Evolutionary conservation across 2,113 vertebrate genomes (phyloP).

Genomic region (Narcine bancroftii): DNA sequence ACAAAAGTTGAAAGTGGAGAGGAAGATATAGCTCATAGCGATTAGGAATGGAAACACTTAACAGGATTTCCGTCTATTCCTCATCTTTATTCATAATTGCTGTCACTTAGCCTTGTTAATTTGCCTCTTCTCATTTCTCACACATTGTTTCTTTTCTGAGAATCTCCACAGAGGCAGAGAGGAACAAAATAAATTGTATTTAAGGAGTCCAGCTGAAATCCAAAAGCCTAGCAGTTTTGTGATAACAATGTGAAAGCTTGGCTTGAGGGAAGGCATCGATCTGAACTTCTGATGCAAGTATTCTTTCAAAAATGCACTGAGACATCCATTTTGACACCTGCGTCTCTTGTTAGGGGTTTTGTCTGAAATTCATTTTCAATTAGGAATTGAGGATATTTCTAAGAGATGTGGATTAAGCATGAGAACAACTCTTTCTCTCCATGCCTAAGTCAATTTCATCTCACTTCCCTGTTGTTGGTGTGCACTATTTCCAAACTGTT

Average conservation of each 20-base stretch:
- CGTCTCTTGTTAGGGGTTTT: neutral
- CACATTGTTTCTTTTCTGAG: neutral
- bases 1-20: too few species aligned
- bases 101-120: neutral
- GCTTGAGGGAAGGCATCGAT: neutral
- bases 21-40: too few species aligned
- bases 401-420: neutral
- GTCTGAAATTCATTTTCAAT: neutral
- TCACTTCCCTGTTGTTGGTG: neutral
- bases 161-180: neutral
- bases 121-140: neutral
- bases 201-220: neutral
- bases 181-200: neutral
- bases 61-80: neutral
- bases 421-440: neutral
- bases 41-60: neutral
- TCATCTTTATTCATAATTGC: neutral
- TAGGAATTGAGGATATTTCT: neutral
- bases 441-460: neutral
- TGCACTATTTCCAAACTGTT: neutral
- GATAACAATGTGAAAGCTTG: neutral
- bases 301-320: neutral
- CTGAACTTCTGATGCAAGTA: neutral
- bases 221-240: neutral
- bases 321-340: neutral